A percentile compares a stretch with the other conserved stretches of the same genome.
Conservation (phyloP, 2,888 invertebrate species). For the Toxonevra muliebris region DNA sequence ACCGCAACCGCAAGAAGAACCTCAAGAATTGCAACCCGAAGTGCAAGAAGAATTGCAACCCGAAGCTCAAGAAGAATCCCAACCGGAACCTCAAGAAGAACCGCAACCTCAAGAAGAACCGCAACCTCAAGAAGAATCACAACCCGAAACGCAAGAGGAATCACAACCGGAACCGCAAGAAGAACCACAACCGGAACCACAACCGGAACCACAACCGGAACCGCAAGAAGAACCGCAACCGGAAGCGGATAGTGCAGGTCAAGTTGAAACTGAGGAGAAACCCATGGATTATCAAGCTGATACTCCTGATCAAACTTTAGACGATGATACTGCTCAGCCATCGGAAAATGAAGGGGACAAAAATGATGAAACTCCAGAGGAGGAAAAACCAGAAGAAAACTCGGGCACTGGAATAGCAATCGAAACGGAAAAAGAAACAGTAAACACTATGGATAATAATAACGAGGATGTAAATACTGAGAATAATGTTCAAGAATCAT, state of each 20-base stretch:
- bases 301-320: no score
- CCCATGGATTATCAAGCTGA: not conserved
- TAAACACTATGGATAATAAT: not conserved
- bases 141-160: conserved; percentile 4
- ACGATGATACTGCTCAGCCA: not conserved
- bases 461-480: not conserved
- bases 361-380: not conserved
- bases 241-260: conserved; percentile 1
- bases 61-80: not conserved
- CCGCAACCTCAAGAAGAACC: conserved; percentile 3
- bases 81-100: conserved; percentile 13
- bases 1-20: conserved; percentile 5
- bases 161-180: conserved; percentile 4
- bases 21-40: not conserved
- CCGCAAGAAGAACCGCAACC: conserved; percentile 8
- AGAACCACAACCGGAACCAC: not conserved
- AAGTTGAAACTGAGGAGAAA: conserved; percentile 4
- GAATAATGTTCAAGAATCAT: not conserved
- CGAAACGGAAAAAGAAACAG: not conserved
- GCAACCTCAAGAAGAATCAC: conserved; percentile 1
- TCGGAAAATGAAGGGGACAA: not conserved
- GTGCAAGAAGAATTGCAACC: not conserved
- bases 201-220: conserved; percentile 6
- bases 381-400: conserved; percentile 18
- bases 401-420: not conserved